phyloP scores from a whole-genome alignment of 1,140 invertebrate genomes.

The Apocrypta bakeri region DNA sequence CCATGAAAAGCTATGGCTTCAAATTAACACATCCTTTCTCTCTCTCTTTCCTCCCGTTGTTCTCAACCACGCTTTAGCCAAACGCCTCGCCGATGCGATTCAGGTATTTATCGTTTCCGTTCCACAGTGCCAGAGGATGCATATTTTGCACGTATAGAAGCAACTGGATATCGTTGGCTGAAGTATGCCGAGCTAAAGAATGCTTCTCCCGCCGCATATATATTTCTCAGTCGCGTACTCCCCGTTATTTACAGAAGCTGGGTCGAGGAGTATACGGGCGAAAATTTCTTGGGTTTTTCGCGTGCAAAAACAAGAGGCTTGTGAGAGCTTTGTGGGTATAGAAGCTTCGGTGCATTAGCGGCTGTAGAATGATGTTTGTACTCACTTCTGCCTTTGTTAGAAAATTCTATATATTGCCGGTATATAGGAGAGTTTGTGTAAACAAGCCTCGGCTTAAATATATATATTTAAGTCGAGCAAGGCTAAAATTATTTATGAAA shows the following conservation, averaged over 20 bases:
- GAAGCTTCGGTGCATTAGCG: too few relatives aligned
- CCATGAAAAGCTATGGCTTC: not conserved
- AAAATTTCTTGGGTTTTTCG: not conserved
- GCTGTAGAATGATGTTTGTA: too few relatives aligned
- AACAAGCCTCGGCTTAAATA: too few relatives aligned
- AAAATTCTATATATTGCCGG: too few relatives aligned
- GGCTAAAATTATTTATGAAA: too few relatives aligned
- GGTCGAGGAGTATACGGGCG: too few relatives aligned
- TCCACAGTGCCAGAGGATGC: not conserved
- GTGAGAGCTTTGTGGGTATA: not conserved
- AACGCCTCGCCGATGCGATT: not conserved
- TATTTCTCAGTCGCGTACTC: not conserved
- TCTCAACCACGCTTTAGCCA: not conserved
- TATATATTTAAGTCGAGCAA: too few relatives aligned
- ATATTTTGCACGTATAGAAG: not conserved
- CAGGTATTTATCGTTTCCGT: constrained; percentile 19
- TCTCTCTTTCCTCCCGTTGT: constrained; percentile 6
- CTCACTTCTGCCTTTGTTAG: too few relatives aligned
- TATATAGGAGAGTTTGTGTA: too few relatives aligned
- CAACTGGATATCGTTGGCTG: not conserved
- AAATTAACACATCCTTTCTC: constrained; percentile 13
- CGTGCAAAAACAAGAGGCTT: not conserved
- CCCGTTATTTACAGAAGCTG: not conserved
- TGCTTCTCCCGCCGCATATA: not conserved
- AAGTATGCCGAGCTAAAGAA: not conserved